Evolutionary conservation across 2,888 invertebrate genomes (phyloP), one percentile per base, ranked within the genome.

Genomic region (Rhamnusium bicolor): DNA sequence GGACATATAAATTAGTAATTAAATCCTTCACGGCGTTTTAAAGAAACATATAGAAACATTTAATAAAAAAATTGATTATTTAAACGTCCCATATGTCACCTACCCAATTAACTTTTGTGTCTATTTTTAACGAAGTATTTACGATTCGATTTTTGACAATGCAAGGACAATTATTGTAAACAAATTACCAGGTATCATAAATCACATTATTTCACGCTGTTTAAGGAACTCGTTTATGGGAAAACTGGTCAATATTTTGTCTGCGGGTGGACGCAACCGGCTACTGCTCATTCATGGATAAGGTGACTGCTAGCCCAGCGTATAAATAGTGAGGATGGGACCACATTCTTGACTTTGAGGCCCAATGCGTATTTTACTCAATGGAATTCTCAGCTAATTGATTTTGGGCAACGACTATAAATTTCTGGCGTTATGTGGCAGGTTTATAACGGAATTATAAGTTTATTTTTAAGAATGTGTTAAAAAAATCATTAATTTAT

Each of bases 191-290:
- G 79, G 73, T 73, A 66, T 68, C 75, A 81, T 85, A 85, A 85
- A 84, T 85, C 84, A 83, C 81, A 80, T 81, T 79, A 84, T 84
- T 84, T 84, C 85, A 84, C 80, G 84, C 85, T 85, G 85, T 82
- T 82, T 83, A 80, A 83, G 80, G 80, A 84, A 84, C 84, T 77
- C 84, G 84, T 86, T 85, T 85, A 84, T 84, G 83, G 84, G 66
- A 73, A 79, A 83, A 82, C 84, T 77, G 83, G 84, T 82, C 82
- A 84, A 83, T 85, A 85, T 84, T 85, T 85, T 79, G 82, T 83
- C 80, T 80, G 79, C 79, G 80, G 79, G 80, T 79, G 81, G 83
- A 83, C 82, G 82, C 81, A 75, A 82, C 80, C 77, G 71, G 85
- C 86, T 86, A 85, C 86, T 80, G 85, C 84, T 84, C 76, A 76